Base-by-base conservation (phyloP, 1,140 invertebrate species). In the Drosophila lowei region DNA sequence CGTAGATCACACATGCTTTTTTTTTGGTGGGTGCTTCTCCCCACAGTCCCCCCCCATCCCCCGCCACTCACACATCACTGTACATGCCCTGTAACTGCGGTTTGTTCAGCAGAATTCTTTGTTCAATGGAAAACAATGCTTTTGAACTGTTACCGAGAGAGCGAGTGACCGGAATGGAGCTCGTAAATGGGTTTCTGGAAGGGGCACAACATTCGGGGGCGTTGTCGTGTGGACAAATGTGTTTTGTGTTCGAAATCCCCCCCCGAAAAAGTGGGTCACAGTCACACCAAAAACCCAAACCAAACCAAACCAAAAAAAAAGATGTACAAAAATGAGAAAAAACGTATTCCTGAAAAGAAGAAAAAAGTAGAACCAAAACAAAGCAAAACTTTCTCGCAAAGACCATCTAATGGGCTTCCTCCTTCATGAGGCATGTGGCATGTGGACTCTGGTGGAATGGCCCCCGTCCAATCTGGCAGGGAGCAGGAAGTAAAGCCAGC, bases 401-500 rank as follows among this genome's bases (percentile, higher is more conserved):
- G 47, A 53, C 13, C 28, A 25, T 47, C 43, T 54, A 65, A 50
- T 52, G 58, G 34, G 59, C 16, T 16, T 18, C 5, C 15, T 1
- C 49, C 56, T 21, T 0, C 18, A 48, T 30, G n/a, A 15, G 15
- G 23, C 21, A 16, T 7, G 25, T 41, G 54, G 65, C 59, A 60
- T 71, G 42, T 53, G 50, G 11, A 15, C 30, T 53, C 16, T 25
- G 5, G 38, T 38, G 30, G 15, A 53, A 25, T 55, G 55, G 25
- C 25, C 28, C 49, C 23, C 16, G 56, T 9, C 41, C n/a, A n/a
- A 18, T 18, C 18, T 18, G 18, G 18, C 18, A 15, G 23, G 15
- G 53, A 84, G 62, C 81, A 84, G 80, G 81, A 84, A 86, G 77
- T 77, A 76, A 77, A 85, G 59, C 53, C 18, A 42, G 18, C 41